Conservation (phyloP, 2,888 invertebrate genomes). For the Glyphotaelius pellucidus region DNA sequence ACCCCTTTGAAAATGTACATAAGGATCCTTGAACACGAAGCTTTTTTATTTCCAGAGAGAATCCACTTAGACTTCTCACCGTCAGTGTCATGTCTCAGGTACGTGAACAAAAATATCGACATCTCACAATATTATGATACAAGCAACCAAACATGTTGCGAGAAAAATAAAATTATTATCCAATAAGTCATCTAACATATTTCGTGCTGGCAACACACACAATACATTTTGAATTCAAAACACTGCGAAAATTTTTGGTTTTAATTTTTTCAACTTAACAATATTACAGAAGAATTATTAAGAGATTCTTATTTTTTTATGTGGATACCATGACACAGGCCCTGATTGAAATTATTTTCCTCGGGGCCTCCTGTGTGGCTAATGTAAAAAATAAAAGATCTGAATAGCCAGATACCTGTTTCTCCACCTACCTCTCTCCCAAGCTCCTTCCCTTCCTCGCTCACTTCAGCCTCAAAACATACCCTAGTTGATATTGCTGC, state of each 20-base stretch:
- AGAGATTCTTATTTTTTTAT: no score
- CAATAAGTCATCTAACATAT: neutral
- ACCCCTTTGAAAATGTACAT: neutral
- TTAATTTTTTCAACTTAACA: neutral
- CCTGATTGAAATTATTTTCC: no score
- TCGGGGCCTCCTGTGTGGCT: no score
- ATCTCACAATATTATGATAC: neutral
- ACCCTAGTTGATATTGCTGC: no score
- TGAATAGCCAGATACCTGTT: no score
- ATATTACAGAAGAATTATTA: no score
- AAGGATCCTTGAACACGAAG: neutral
- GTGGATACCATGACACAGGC: no score
- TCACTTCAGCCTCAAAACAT: no score
- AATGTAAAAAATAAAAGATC: no score
- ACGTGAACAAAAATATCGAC: neutral
- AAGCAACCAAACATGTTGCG: neutral
- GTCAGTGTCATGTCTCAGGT: neutral
- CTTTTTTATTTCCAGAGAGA: neutral
- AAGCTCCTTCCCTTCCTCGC: no score
- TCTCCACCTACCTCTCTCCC: no score
- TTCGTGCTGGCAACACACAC: neutral
- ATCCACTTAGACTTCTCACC: neutral
- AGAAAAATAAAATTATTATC: neutral
- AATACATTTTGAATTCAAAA: neutral
- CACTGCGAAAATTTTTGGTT: neutral